Percentiles rank a stretch among this genome's conserved stretches.
phyloP scores from a whole-genome alignment of 2,888 invertebrate species.

The Drosophila falleni region DNA sequence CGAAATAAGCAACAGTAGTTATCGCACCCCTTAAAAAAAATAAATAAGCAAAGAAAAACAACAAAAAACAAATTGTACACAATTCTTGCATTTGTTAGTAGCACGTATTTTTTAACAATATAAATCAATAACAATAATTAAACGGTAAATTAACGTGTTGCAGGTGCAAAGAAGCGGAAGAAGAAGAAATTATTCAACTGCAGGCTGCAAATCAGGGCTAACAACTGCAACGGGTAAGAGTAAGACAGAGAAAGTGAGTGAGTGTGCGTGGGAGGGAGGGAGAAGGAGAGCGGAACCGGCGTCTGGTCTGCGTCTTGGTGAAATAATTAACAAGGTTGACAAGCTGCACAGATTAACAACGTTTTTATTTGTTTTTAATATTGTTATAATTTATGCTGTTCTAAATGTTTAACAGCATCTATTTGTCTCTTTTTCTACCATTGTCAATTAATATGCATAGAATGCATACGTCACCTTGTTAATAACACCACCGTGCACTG shows the following conservation, averaged over 20 bases:
- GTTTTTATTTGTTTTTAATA: background rate
- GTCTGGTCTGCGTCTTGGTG: background rate
- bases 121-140: too few species aligned
- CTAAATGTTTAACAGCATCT: background rate
- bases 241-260: background rate
- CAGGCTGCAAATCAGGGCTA: constrained; percentile 7
- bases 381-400: background rate
- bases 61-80: background rate
- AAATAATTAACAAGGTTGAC: constrained; percentile 1
- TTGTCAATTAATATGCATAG: background rate
- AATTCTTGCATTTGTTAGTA: constrained; percentile 16
- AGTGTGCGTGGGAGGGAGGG: constrained; percentile 9
- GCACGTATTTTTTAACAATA: background rate
- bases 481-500: background rate
- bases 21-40: constrained; percentile 4
- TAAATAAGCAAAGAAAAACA: constrained; percentile 2
- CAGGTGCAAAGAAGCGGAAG: constrained; percentile 40
- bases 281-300: constrained; percentile 3
- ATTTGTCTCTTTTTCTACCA: too few species aligned
- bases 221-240: constrained; percentile 58
- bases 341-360: background rate
- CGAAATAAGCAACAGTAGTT: background rate
- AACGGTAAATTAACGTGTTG: constrained; percentile 23
- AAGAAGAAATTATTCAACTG: constrained; percentile 24
- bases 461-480: background rate